Evolutionary conservation across 2,797 vertebrate species (phyloP).

Genomic region (Catostomus latipinnis): DNA sequence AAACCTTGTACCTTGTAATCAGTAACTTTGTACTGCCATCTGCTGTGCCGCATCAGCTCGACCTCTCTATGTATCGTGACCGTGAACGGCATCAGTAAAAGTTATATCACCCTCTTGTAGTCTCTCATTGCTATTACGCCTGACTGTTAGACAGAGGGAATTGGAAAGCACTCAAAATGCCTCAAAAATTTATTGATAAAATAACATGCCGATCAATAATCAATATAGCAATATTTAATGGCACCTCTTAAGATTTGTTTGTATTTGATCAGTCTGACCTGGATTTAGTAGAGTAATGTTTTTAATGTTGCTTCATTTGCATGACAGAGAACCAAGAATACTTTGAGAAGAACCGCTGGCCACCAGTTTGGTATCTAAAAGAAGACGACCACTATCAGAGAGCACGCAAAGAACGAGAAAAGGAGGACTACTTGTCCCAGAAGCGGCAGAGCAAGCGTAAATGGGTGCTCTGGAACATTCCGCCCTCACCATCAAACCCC

Average conservation of each 20-base stretch:
- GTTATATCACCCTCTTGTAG: too few species aligned
- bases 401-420: conserved; percentile 72
- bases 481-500: conserved; percentile 44
- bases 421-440: conserved; percentile 71
- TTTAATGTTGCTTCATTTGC: background rate
- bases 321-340: conserved; percentile 72
- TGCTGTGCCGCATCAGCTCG: too few species aligned
- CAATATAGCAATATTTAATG: too few species aligned
- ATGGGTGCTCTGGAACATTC: conserved; percentile 75
- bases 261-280: background rate
- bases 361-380: conserved; percentile 78
- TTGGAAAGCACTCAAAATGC: too few species aligned
- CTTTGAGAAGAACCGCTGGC: conserved; percentile 77
- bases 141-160: too few species aligned
- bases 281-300: background rate
- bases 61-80: too few species aligned
- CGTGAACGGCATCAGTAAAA: too few species aligned
- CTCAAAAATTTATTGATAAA: too few species aligned
- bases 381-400: conserved; percentile 78
- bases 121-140: too few species aligned
- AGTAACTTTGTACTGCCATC: too few species aligned
- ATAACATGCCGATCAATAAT: too few species aligned
- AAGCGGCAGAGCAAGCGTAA: conserved; percentile 73
- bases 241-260: background rate
- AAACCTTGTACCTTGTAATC: too few species aligned